Evolutionary conservation across 1,140 invertebrate species (phyloP).

Genomic region (Archegozetes longisetosus): DNA sequence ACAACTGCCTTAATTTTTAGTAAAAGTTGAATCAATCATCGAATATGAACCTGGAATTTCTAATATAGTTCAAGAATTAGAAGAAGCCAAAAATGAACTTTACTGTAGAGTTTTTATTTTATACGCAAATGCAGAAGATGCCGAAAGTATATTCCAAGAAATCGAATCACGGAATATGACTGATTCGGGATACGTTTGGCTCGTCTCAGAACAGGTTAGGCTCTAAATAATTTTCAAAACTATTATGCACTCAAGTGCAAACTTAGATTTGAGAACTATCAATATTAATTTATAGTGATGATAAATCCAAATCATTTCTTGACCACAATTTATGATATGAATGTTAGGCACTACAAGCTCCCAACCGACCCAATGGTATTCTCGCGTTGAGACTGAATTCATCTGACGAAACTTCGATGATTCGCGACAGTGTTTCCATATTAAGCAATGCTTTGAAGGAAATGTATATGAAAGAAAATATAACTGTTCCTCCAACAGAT

Average conservation of each 20-base stretch:
- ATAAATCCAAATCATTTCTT: no score
- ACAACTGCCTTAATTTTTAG: neutral
- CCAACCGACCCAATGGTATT: slow-evolving; percentile 59
- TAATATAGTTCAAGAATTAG: slow-evolving; percentile 56
- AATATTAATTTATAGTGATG: no score
- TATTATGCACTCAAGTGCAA: neutral
- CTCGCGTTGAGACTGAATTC: slow-evolving; percentile 74
- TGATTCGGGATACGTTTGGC: slow-evolving; percentile 77
- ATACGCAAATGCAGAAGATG: slow-evolving; percentile 63
- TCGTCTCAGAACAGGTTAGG: slow-evolving; percentile 67
- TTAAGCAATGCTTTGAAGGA: slow-evolving; percentile 68
- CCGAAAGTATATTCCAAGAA: slow-evolving; percentile 73
- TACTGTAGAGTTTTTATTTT: slow-evolving; percentile 80
- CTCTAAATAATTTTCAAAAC: neutral
- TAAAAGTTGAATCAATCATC: slow-evolving; percentile 68
- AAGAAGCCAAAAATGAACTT: slow-evolving; percentile 52
- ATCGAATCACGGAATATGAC: slow-evolving; percentile 73
- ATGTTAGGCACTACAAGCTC: slow-evolving; percentile 58
- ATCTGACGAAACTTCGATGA: slow-evolving; percentile 71
- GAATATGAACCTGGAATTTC: slow-evolving; percentile 72
- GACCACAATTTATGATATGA: no score
- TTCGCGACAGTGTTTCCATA: slow-evolving; percentile 60
- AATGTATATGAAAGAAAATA: slow-evolving; percentile 61
- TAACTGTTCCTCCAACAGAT: slow-evolving; percentile 69
- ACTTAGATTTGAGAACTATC: neutral